Evolutionary conservation across 2,113 vertebrate genomes (phyloP), one percentile per base, ranked within the genome.

Genomic region (Trachemys scripta): DNA sequence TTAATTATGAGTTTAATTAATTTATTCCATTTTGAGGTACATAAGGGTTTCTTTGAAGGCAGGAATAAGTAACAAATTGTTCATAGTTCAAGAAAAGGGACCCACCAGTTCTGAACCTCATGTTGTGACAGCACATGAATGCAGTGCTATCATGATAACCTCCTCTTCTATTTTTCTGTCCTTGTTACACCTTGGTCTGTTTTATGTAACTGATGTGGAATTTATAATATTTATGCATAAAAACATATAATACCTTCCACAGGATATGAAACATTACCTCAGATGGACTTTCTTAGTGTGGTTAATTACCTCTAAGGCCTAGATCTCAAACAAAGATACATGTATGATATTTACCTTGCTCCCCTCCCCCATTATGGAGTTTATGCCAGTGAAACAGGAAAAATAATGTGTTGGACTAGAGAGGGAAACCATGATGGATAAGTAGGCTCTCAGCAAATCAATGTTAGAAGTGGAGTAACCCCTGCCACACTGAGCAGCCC

Each of bases 21-120:
- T 27, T 80, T 84, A 2, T 1, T 76, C 92, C 81, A 2, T 3
- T 17, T 94, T 90, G 42, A 83, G 80, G 45, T 24, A 82, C 82
- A 72, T 0, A 72, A 69, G 12, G 20, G 69, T 80, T 80, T 2
- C 51, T 96, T 91, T 38, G 75, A 69, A 85, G 25, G 62, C 5
- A 83, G 31, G 38, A 59, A 69, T 91, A 90, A 42, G 10, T 54
- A 92, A 84, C 3, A 85, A 87, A 49, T 7, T 57, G 56, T 90
- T 94, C 91, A 92, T 79, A 85, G 82, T 92, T 81, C 6, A 87
- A 50, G 90, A 84, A 83, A 7, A 3, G 12, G 45, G 94, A 94
- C 78, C 5, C 9, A 83, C 72, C 49, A 78, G 5, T 29, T 20
- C 25, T 45, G 11, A 65, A 65, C 62, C 19, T 90, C 8, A 0